Evolutionary conservation across 2,888 invertebrate species (phyloP), one percentile per base, ranked within the genome.

Genomic region (Periphyllus acericola): DNA sequence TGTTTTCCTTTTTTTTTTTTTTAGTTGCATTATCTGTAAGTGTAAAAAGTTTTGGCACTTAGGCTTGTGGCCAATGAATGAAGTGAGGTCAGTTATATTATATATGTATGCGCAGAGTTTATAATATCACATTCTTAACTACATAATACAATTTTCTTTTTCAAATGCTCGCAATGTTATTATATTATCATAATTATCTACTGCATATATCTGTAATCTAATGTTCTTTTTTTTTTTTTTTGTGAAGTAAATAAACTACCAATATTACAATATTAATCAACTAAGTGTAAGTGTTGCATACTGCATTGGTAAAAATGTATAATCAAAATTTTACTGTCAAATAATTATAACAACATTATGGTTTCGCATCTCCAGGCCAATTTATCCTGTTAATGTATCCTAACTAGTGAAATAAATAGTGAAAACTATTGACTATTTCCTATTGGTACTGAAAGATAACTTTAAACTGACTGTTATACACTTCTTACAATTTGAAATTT

Each of bases 231-330:
- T 55, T 52, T 83, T 72, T 40, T 82, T 83, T 72, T 83, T 83
- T 83, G 32, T 55, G 55, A 83, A 83, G 55, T 52, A 72, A 83
- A 72, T 72, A 40, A 83, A 83, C n/a, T 83, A 83, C 74, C 74
- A 36, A 74, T 83, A 83, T 83, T 83, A 74, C 72, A 83, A 72
- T 46, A 71, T 46, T 82, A 72, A 46, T 46, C 1, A 21, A 66
- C n/a, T 0, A 46, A 32, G 25, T 71, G 60, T 60, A 14, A 46
- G 60, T 60, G 60, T 60, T 60, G 14, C 46, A 46, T 46, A 21
- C 19, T 71, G 0, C 14, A 14, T 25, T 3, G 21, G 32, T 29
- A 82, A 25, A 71, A n/a, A n/a, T n/a, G n/a, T n/a, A n/a, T n/a
- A n/a, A n/a, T n/a, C 25, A 32, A 25, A 32, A 46, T 82, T 71